Percentiles rank a stretch among this genome's conserved stretches.
Conservation (phyloP, 2,113 vertebrate species). For the Sebastes schlegelii region DNA sequence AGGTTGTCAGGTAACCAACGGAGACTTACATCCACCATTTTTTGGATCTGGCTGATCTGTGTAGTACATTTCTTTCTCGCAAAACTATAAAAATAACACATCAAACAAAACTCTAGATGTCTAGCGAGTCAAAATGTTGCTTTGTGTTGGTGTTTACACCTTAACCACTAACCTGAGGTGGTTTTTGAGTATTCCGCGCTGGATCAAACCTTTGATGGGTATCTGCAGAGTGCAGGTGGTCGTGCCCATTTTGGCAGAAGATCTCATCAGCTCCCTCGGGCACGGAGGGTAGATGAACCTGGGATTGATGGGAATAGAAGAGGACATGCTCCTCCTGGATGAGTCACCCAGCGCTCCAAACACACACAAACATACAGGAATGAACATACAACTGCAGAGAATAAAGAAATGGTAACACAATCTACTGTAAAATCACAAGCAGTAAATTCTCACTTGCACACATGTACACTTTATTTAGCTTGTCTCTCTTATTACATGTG, state of each 20-base stretch:
- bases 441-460: neutral
- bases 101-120: neutral
- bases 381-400: neutral
- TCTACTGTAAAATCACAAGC: conserved; percentile 18
- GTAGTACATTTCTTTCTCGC: neutral
- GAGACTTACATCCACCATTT: neutral
- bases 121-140: neutral
- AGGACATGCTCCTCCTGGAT: conserved; percentile 46
- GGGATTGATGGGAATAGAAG: conserved; percentile 58
- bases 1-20: neutral
- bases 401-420: conserved; percentile 7
- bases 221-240: conserved; percentile 45
- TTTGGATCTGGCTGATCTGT: neutral
- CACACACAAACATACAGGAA: neutral
- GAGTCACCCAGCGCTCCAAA: conserved; percentile 56
- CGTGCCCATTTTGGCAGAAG: conserved; percentile 26
- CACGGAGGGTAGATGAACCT: conserved; percentile 41
- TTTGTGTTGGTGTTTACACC: neutral
- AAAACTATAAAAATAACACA: neutral
- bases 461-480: conserved; percentile 13
- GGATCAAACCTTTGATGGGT: conserved; percentile 13
- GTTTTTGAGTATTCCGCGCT: neutral
- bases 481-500: neutral
- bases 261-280: conserved; percentile 45
- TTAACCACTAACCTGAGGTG: neutral